phyloP scores from a whole-genome alignment of 2,797 vertebrate species.

The Enteromius argenteus region DNA sequence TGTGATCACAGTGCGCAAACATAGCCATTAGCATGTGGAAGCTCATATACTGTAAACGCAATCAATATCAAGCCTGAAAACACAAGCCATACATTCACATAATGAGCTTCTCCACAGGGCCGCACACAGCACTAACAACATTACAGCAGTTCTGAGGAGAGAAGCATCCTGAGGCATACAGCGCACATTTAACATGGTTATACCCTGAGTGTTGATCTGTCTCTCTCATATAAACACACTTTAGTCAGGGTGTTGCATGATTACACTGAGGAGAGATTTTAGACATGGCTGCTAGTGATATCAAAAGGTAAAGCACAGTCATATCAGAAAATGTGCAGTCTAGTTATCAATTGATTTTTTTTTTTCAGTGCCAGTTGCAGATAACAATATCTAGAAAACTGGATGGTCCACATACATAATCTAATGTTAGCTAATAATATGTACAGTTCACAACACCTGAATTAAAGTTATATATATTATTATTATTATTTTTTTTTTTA shows the following conservation, averaged over 20 bases:
- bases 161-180: conserved; percentile 8
- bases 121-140: background rate
- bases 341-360: background rate
- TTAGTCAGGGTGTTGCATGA: conserved; percentile 6
- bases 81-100: conserved; percentile 39
- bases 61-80: conserved; percentile 29
- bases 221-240: conserved; percentile 23
- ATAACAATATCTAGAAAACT: background rate
- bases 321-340: background rate
- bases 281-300: background rate
- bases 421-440: background rate
- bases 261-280: conserved; percentile 8
- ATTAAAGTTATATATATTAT: background rate
- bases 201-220: background rate
- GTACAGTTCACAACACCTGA: background rate
- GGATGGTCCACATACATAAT: background rate
- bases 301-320: background rate
- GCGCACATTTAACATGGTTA: conserved; percentile 11
- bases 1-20: conserved; percentile 33
- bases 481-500: background rate
- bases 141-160: conserved; percentile 17
- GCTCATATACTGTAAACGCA: conserved; percentile 27
- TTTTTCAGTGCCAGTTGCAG: background rate
- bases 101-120: conserved; percentile 35
- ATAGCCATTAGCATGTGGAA: conserved; percentile 5